phyloP scores from a whole-genome alignment of 2,888 invertebrate genomes.

The Cerceris ruficornis region DNA sequence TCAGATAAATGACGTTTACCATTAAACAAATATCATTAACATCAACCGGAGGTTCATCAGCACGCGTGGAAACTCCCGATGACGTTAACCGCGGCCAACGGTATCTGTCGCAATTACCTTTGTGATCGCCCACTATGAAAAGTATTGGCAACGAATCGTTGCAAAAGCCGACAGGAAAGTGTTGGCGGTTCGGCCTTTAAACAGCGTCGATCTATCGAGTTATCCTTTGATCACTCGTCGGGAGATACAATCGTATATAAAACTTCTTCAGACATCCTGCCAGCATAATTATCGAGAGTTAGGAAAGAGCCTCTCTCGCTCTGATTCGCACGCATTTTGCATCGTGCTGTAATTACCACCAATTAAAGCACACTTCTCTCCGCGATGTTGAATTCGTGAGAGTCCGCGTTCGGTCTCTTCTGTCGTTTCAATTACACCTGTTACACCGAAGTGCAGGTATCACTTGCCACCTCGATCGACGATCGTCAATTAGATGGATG shows the following conservation, averaged over 20 bases:
- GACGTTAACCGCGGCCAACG: constrained; percentile 23
- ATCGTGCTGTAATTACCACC: constrained; percentile 38
- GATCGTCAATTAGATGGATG: too few relatives aligned
- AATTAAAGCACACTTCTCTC: constrained; percentile 41
- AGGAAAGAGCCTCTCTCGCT: constrained; percentile 47
- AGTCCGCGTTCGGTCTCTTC: constrained; percentile 6
- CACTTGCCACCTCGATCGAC: too few relatives aligned
- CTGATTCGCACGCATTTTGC: constrained; percentile 49
- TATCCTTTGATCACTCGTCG: constrained; percentile 34
- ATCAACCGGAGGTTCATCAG: constrained; percentile 10
- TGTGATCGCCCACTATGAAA: constrained; percentile 59
- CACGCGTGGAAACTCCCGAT: constrained; percentile 44
- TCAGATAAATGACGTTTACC: neutral
- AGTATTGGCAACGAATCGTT: constrained; percentile 60
- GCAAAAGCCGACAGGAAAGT: constrained; percentile 64
- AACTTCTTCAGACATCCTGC: constrained; percentile 22
- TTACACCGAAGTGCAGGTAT: neutral
- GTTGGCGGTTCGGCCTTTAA: constrained; percentile 54
- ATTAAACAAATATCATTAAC: constrained; percentile 18
- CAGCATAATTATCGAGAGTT: constrained; percentile 46
- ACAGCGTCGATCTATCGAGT: constrained; percentile 26
- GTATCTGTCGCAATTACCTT: constrained; percentile 56
- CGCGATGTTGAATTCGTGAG: constrained; percentile 26
- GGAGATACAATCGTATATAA: constrained; percentile 27
- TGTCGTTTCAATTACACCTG: neutral